Percentiles rank a stretch among this genome's conserved stretches.
These are phyloP conservation scores for Lamellibrachia luymesi DNA, from an alignment of 1,140 invertebrate genomes.

Conservation along the genomic window DNA sequence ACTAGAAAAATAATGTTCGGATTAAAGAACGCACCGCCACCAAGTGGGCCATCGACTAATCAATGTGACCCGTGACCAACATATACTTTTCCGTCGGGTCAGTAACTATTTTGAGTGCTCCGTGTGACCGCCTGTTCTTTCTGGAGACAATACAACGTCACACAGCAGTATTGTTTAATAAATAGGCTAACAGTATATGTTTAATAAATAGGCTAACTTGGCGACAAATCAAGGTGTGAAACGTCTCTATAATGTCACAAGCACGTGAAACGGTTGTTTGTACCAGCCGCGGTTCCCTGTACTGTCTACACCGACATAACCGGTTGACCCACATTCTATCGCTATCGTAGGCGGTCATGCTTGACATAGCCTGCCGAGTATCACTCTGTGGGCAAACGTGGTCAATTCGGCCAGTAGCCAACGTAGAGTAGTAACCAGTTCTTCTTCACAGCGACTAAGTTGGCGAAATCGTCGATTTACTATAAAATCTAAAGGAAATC, in stretches of 20 bases:
- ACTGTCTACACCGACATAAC: background rate
- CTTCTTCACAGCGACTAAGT: background rate
- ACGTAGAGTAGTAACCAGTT: background rate
- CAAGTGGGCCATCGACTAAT: too few relatives aligned
- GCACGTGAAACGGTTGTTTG: background rate
- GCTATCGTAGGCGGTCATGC: background rate
- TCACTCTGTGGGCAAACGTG: background rate
- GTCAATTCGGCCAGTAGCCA: background rate
- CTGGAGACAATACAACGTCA: too few relatives aligned
- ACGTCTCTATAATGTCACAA: background rate
- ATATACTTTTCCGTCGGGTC: too few relatives aligned
- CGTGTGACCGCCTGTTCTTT: too few relatives aligned
- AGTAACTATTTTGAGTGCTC: too few relatives aligned
- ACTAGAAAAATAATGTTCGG: too few relatives aligned
- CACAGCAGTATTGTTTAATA: background rate
- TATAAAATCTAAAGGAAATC: background rate
- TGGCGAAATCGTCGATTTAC: background rate
- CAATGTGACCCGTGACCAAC: too few relatives aligned
- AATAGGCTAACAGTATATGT: background rate
- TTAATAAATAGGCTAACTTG: background rate
- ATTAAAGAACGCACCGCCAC: too few relatives aligned
- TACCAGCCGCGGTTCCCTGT: background rate
- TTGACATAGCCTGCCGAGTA: background rate
- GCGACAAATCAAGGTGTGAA: background rate
- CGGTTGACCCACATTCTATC: background rate